Conservation (phyloP, 2,797 vertebrate genomes). For the Xiphorhynchus erythropygius region DNA sequence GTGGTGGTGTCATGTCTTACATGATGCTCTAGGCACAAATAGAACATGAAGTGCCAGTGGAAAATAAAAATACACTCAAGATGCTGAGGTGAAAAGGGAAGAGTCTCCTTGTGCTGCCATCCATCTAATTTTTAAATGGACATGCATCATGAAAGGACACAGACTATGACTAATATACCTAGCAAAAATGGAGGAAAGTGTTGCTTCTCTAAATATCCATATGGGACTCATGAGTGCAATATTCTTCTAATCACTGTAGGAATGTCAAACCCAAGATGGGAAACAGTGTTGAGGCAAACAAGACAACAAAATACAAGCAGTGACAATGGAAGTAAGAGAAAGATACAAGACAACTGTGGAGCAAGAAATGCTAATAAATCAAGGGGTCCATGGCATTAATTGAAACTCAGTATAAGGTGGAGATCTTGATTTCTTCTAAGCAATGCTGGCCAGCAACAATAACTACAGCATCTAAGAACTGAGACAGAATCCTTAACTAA, state of each 20-base stretch:
- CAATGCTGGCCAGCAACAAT: neutral
- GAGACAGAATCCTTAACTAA: neutral
- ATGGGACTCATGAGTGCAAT: neutral
- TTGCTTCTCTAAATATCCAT: neutral
- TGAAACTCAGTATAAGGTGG: neutral
- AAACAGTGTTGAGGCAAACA: neutral
- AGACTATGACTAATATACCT: neutral
- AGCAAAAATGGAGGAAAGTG: neutral
- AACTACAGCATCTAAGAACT: neutral
- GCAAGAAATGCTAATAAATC: neutral
- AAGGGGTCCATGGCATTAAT: neutral
- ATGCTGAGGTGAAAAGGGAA: neutral
- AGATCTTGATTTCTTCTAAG: neutral
- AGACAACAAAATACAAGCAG: neutral
- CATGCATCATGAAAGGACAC: neutral
- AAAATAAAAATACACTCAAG: neutral
- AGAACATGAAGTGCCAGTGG: neutral
- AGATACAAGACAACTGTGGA: neutral
- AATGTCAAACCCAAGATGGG: neutral
- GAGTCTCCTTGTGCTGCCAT: neutral
- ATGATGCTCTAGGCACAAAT: neutral
- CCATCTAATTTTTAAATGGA: neutral
- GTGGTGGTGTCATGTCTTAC: neutral
- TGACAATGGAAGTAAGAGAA: neutral
- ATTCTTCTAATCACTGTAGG: neutral